phyloP scores from a whole-genome alignment of 2,797 vertebrate species.

The Lycodopsis pacificus region DNA sequence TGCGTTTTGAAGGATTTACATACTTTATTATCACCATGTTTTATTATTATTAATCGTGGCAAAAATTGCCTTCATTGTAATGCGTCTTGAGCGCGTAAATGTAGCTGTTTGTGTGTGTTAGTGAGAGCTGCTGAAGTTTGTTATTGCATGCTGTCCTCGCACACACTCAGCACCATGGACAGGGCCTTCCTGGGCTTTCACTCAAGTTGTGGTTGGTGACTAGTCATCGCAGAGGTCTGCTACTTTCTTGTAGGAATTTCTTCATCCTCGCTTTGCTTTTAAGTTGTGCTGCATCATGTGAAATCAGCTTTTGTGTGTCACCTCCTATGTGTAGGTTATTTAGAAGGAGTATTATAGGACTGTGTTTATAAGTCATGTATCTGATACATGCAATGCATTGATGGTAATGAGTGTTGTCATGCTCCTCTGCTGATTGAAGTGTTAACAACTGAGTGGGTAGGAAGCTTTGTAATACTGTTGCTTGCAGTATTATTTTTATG shows the following conservation, averaged over 20 bases:
- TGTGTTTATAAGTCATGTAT: not conserved
- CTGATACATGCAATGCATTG: not conserved
- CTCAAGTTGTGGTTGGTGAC: not conserved
- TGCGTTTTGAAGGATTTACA: not conserved
- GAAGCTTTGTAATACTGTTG: constrained; percentile 3
- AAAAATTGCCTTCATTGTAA: not conserved
- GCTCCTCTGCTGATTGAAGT: not conserved
- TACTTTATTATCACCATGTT: not conserved
- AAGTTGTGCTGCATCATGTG: not conserved
- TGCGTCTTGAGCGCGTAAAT: not conserved
- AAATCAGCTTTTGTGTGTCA: not conserved
- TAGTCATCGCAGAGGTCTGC: not conserved
- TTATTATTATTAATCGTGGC: not conserved
- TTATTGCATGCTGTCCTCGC: not conserved
- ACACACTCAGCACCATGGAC: constrained; percentile 66
- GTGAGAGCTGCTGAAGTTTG: not conserved
- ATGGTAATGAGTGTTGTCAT: not conserved
- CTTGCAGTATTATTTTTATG: not conserved
- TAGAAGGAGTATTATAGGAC: not conserved
- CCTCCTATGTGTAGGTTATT: not conserved
- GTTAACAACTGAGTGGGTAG: not conserved
- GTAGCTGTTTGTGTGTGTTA: not conserved
- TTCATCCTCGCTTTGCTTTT: not conserved
- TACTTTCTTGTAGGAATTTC: not conserved
- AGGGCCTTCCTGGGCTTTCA: constrained; percentile 29